These are phyloP conservation scores for Apolygus lucorum DNA, from an alignment of 1,140 invertebrate species.

Conservation along the genomic window DNA sequence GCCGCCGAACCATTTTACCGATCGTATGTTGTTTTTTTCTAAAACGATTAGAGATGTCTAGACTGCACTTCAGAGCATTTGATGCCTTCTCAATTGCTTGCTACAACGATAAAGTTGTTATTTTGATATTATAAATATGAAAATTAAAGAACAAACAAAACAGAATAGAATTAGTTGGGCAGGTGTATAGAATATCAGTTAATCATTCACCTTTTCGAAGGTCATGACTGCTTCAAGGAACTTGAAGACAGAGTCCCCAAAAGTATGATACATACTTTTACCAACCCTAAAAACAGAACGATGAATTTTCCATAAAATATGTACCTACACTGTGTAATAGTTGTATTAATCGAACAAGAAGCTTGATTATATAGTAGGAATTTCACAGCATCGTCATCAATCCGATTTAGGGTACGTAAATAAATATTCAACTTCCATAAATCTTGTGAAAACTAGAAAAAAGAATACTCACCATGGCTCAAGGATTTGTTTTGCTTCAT, in stretches of 20 bases:
- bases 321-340: no score
- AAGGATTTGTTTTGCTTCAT: slow-evolving; percentile 64
- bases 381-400: no score
- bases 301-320: no score
- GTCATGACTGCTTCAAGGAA: slow-evolving; percentile 90
- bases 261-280: slow-evolving; percentile 81
- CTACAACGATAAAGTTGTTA: slow-evolving; percentile 42
- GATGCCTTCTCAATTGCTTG: slow-evolving; percentile 63
- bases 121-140: no score
- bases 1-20: slow-evolving; percentile 68
- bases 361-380: no score
- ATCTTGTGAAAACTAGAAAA: no score
- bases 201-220: slow-evolving; percentile 62
- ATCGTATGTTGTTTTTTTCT: slow-evolving; percentile 65
- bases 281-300: slow-evolving; percentile 52
- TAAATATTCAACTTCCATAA: no score
- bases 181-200: no score
- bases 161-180: slow-evolving; percentile 13
- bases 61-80: slow-evolving; percentile 59
- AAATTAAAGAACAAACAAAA: background rate
- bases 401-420: no score
- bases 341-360: no score
- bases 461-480: slow-evolving; percentile 56
- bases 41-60: slow-evolving; percentile 65
- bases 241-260: slow-evolving; percentile 80